Percentiles rank a stretch among this genome's conserved stretches.
Conservation (phyloP, 2,888 invertebrate species). For the Pomacea canaliculata region DNA sequence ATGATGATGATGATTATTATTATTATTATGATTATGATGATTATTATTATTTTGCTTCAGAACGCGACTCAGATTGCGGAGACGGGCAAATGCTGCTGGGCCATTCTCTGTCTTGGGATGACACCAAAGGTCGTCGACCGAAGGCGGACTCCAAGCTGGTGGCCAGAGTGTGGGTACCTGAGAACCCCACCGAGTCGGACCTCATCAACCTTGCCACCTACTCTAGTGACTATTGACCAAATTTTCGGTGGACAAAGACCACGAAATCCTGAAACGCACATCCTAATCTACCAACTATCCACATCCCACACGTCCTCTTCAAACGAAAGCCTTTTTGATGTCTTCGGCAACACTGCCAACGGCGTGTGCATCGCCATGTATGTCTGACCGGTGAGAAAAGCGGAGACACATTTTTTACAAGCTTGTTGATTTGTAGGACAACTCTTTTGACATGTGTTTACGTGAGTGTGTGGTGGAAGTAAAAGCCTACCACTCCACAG, state of each 20-base stretch:
- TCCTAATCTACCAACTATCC: neutral
- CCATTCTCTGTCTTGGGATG: slow-evolving; percentile 92
- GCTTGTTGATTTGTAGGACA: no score
- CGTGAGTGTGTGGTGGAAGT: no score
- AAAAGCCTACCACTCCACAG: no score
- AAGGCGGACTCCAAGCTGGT: slow-evolving; percentile 84
- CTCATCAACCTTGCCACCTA: slow-evolving; percentile 45
- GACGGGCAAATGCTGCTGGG: slow-evolving; percentile 51
- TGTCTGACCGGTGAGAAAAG: no score
- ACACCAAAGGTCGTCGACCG: slow-evolving; percentile 74
- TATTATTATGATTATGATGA: no score
- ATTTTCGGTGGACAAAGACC: neutral
- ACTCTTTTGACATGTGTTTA: no score
- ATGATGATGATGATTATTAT: no score
- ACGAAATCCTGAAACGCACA: neutral
- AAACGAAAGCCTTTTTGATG: no score
- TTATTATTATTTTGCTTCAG: slow-evolving; percentile 21
- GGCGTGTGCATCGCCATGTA: no score
- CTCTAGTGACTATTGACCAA: slow-evolving; percentile 21
- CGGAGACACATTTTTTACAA: no score
- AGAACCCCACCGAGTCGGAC: slow-evolving; percentile 52
- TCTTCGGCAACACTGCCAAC: no score
- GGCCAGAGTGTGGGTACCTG: slow-evolving; percentile 91
- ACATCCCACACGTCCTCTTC: neutral
- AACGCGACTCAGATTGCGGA: slow-evolving; percentile 31